Evolutionary conservation across 2,888 invertebrate species (phyloP), one percentile per base, ranked within the genome.

Genomic region (Brachylomia viminalis): DNA sequence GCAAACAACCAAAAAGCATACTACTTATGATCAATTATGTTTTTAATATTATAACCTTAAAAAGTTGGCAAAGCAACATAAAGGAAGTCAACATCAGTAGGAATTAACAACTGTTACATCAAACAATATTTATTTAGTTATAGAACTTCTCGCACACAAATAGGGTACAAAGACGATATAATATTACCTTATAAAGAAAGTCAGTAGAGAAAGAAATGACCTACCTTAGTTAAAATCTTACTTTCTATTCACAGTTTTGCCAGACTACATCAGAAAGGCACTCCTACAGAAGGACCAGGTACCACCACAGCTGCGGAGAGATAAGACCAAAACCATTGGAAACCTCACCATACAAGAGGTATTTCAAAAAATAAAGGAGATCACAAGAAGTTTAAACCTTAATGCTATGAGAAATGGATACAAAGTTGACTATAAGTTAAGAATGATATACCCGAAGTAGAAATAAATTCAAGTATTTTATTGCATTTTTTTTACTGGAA

Each of bases 361-460:
- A 0, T 90, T 94, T 20, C 79, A 90, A 0, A 95, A 92, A 86
- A 93, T 95, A 71, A 93, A 89, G 70, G 90, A 90, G 0, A 95
- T 95, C 8, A 95, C 95, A 0, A 89, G 84, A 76, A 85, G 89
- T 17, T 76, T 95, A 0, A 94, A 92, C 72, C 77, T 85, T 27
- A 86, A 94, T 38, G 95, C 95, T 0, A 91, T 91, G 77, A 91
- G 79, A 54, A 94, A 95, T 81, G 95, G 95, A 8, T 96, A 93
- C 61, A 94, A 92, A 85, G 94, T 96, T 0, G 95, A 96, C 86
- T 96, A 95, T 75, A 94, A 90, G 59, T 89, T 96, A 49, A 90
- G 92, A 42, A 88, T 95, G 33, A 72, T 92, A 54, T 70, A 88
- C 70, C 42, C 72, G 10, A 61, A 52, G 6, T 30, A 65, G 47